Evolutionary conservation across 2,888 invertebrate species (phyloP).

Genomic region (Eledona agricola): DNA sequence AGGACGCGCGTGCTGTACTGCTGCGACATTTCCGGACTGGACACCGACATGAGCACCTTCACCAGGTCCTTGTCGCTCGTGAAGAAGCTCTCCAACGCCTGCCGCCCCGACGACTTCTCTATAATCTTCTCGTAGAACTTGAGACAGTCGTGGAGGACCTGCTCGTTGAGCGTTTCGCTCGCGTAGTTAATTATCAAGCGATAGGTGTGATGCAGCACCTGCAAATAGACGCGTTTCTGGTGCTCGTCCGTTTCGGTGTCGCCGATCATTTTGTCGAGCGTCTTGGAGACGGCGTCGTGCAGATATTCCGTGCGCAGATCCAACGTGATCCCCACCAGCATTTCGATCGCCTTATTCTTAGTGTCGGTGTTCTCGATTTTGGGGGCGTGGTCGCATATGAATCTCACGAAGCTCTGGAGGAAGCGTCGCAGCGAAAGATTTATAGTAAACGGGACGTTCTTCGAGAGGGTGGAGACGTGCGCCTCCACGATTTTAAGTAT

Average conservation of each 20-base stretch:
- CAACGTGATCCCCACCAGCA: conserved; percentile 79
- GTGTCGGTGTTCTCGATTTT: conserved; percentile 72
- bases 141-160: conserved; percentile 73
- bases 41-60: conserved; percentile 81
- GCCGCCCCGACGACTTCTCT: conserved; percentile 81
- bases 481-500: conserved; percentile 77
- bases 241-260: conserved; percentile 72
- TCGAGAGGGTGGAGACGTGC: conserved; percentile 72
- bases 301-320: conserved; percentile 81
- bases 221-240: conserved; percentile 70
- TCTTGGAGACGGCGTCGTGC: conserved; percentile 70
- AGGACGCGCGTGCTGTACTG: conserved; percentile 81
- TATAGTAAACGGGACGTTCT: conserved; percentile 67
- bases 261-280: conserved; percentile 71
- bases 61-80: conserved; percentile 75
- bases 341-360: conserved; percentile 71
- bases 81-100: conserved; percentile 86
- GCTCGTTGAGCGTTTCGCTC: conserved; percentile 61
- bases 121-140: conserved; percentile 88
- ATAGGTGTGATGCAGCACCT: conserved; percentile 74
- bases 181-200: conserved; percentile 72
- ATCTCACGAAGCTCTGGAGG: conserved; percentile 70
- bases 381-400: conserved; percentile 70
- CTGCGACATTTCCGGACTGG: conserved; percentile 75
- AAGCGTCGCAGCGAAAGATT: conserved; percentile 73